Percentiles rank a stretch among this genome's conserved stretches.
These are phyloP conservation scores for Eupithecia vulgata DNA, from an alignment of 2,888 invertebrate species.

Conservation along the genomic window DNA sequence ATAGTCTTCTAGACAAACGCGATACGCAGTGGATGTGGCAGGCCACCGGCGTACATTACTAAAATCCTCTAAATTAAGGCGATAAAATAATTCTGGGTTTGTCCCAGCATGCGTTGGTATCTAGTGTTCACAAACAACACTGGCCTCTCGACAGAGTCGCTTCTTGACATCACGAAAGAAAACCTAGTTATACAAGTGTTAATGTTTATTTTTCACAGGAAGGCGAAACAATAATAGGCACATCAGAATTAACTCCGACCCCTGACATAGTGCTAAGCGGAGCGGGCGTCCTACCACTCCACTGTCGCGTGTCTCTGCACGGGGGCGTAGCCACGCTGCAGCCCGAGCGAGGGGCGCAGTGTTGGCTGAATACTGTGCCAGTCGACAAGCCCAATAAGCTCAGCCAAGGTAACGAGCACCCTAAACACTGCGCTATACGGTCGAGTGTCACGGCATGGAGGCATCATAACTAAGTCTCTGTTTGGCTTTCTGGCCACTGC, in stretches of 20 bases:
- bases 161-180: neutral
- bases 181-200: neutral
- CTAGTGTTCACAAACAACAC: neutral
- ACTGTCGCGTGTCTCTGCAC: conserved; percentile 89
- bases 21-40: too few relatives aligned
- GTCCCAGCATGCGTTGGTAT: neutral
- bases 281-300: conserved; percentile 90
- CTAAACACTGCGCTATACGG: neutral
- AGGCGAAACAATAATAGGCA: conserved; percentile 93
- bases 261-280: conserved; percentile 92
- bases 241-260: conserved; percentile 86
- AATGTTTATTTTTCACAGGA: conserved; percentile 80
- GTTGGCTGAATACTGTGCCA: conserved; percentile 92
- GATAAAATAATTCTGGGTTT: neutral
- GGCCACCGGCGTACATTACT: neutral
- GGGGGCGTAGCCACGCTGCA: conserved; percentile 89
- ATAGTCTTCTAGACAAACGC: too few relatives aligned
- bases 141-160: neutral
- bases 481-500: neutral
- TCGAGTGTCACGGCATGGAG: neutral
- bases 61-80: neutral
- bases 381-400: conserved; percentile 91
- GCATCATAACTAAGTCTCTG: neutral
- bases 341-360: conserved; percentile 89
- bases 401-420: conserved; percentile 84